These are phyloP conservation scores for Ifrita kowaldi DNA, from an alignment of 2,113 vertebrate species.

Conservation along the genomic window DNA sequence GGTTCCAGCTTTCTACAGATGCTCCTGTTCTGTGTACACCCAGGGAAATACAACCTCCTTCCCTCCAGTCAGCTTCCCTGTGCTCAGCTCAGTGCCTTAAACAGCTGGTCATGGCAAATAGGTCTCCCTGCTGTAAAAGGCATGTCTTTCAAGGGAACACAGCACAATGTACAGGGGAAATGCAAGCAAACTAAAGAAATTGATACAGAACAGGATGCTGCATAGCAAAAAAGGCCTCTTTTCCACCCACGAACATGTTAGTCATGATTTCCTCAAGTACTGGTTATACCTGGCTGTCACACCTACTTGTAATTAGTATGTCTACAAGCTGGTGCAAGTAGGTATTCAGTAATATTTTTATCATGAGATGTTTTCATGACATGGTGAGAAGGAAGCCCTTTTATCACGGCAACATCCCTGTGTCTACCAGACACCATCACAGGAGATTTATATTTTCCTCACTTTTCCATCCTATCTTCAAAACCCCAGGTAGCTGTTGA, in stretches of 20 bases:
- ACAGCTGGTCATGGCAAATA: fast-evolving
- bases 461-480: not conserved
- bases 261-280: not conserved
- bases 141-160: not conserved
- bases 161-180: not conserved
- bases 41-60: not conserved
- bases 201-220: not conserved
- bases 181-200: not conserved
- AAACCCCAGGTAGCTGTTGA: not conserved
- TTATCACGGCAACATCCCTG: not conserved
- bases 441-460: not conserved
- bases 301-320: not conserved
- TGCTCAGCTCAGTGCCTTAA: not conserved
- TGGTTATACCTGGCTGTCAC: not conserved
- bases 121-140: not conserved
- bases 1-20: not conserved
- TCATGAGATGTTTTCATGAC: not conserved
- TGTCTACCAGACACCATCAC: not conserved
- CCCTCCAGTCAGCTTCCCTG: not conserved
- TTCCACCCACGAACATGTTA: not conserved
- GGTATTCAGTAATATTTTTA: not conserved
- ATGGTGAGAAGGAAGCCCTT: not conserved
- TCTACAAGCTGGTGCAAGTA: not conserved
- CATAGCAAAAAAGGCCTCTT: not conserved
- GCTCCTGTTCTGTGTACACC: not conserved